phyloP scores from a whole-genome alignment of 2,888 invertebrate genomes.

The Netelia fuscicornis region DNA sequence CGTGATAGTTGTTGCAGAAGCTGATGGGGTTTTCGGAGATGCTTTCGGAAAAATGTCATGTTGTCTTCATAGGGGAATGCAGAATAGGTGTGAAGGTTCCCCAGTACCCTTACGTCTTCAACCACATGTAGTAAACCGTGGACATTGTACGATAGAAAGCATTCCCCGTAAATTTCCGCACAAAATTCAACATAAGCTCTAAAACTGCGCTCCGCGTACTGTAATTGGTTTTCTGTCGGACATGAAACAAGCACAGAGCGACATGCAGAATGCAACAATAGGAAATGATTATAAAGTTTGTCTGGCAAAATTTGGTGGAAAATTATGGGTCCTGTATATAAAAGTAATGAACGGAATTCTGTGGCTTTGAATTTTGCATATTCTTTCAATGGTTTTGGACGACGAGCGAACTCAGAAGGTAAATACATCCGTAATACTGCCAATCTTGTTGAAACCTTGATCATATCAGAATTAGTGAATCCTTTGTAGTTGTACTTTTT shows the following conservation, averaged over 20 bases:
- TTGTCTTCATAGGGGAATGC: slow-evolving; percentile 46
- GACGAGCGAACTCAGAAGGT: slow-evolving; percentile 72
- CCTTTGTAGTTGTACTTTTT: slow-evolving; percentile 46
- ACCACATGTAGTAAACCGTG: slow-evolving; percentile 27
- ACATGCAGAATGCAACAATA: slow-evolving; percentile 44
- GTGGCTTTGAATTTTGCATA: slow-evolving; percentile 70
- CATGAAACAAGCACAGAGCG: slow-evolving; percentile 20
- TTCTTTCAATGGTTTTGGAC: slow-evolving; percentile 65
- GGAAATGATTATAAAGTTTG: slow-evolving; percentile 56
- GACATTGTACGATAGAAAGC: slow-evolving; percentile 25
- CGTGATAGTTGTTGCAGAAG: slow-evolving; percentile 35
- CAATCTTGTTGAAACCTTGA: slow-evolving; percentile 52
- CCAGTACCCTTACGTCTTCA: slow-evolving; percentile 30
- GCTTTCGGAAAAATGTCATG: slow-evolving; percentile 34
- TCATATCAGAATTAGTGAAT: slow-evolving; percentile 36
- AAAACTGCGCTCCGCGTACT: slow-evolving; percentile 16
- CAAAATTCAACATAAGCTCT: slow-evolving; percentile 16
- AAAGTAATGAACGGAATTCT: slow-evolving; percentile 69
- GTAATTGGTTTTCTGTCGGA: slow-evolving; percentile 17
- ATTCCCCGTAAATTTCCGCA: slow-evolving; percentile 7
- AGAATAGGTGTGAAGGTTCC: slow-evolving; percentile 19
- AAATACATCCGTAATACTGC: slow-evolving; percentile 46
- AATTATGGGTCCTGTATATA: slow-evolving; percentile 72
- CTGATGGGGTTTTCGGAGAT: slow-evolving; percentile 22
- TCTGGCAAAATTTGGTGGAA: slow-evolving; percentile 53